These are phyloP conservation scores for Bacillus rossius DNA, from an alignment of 1,140 invertebrate species.

Conservation along the genomic window DNA sequence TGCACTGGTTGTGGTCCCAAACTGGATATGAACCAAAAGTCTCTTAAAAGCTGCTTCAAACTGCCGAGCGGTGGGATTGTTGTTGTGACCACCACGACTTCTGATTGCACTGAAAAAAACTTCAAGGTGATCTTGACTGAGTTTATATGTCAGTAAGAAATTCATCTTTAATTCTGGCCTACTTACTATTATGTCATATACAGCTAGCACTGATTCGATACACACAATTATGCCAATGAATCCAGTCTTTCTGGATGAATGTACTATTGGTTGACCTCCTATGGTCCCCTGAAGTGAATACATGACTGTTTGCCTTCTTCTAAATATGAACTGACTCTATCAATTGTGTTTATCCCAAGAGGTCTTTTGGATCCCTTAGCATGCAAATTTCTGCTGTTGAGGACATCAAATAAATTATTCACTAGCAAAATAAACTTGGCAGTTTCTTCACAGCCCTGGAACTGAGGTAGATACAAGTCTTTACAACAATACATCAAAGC, in stretches of 20 bases:
- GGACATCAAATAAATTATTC: constrained; percentile 32
- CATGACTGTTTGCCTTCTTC: not conserved
- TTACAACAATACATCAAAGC: constrained; percentile 22
- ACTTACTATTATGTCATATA: not conserved
- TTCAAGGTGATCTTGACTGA: constrained; percentile 39
- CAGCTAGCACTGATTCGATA: not conserved
- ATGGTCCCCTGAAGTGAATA: too few relatives aligned
- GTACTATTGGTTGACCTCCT: too few relatives aligned
- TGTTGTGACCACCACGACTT: constrained; percentile 33
- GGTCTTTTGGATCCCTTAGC: too few relatives aligned
- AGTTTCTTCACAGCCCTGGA: constrained; percentile 24
- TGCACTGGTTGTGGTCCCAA: not conserved
- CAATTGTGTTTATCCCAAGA: too few relatives aligned
- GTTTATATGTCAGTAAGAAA: constrained; percentile 29
- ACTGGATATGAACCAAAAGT: constrained; percentile 17
- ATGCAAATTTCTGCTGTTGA: constrained; percentile 27
- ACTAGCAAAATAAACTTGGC: constrained; percentile 23
- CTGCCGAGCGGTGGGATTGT: constrained; percentile 36
- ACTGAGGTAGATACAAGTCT: constrained; percentile 19
- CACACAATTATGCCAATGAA: not conserved
- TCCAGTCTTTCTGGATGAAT: constrained; percentile 3
- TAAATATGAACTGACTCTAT: too few relatives aligned
- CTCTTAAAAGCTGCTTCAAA: constrained; percentile 30
- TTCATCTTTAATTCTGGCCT: not conserved
- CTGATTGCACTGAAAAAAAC: constrained; percentile 37